Base-by-base conservation (phyloP, 1,140 invertebrate species). In the Leptopilina boulardi region DNA sequence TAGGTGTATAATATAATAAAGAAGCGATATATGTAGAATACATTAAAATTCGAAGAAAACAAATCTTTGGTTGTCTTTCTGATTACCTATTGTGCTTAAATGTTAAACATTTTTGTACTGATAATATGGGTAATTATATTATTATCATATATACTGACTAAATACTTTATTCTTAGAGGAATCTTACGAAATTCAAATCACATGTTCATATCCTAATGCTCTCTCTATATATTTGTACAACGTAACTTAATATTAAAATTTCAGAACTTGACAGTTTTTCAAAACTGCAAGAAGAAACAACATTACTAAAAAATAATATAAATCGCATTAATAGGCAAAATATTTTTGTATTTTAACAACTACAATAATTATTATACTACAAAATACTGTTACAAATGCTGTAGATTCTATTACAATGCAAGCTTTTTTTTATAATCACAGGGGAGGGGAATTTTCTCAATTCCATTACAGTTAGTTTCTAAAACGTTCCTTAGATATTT, bases 301-400 rank as follows among this genome's bases (percentile, higher is more conserved):
- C 56, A 59, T 26, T 26, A 59, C 8, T 59, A 13, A 26, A n/a
- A n/a, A 59, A 59, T 59, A 59, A 30, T 59, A 3, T 59, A 19
- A 59, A 59, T 26, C 4, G 21, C 56, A 59, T 54, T n/a, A n/a
- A n/a, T n/a, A 26, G 56, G 13, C 56, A 30, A 26, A 59, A 59
- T 59, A 13, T 10, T 59, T 59, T 23, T 3, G 10, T 8, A 15
- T 23, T 26, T 66, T n/a, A n/a, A n/a, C n/a, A n/a, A n/a, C n/a
- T n/a, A n/a, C n/a, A 66, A 66, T 15, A 34, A 66, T 15, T 30
- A 30, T 30, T 30, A 66, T 15, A 66, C 59, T 66, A 66, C 13
- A 66, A 66, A 66, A 66, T 66, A 66, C 59, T 66, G 59, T 66
- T 66, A 66, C 15, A 66, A 66, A 66, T 34, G 59, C 59, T 66